A percentile compares a stretch with the other conserved stretches of the same genome.
phyloP scores from a whole-genome alignment of 2,797 vertebrate genomes.

The Menidia menidia region DNA sequence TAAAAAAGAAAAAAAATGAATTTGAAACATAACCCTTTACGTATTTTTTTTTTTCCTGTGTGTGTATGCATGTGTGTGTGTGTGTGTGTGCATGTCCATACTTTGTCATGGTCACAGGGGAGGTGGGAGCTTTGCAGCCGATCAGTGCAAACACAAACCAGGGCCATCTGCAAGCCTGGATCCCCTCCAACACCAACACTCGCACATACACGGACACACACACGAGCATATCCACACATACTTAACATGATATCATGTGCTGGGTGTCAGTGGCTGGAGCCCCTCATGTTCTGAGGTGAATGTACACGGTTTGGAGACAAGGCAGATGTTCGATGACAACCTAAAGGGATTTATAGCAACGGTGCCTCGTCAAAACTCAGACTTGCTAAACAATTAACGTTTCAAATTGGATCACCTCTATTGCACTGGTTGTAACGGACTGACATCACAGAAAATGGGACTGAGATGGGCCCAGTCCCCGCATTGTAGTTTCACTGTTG shows the following conservation, averaged over 20 bases:
- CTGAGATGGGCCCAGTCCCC: constrained; percentile 31
- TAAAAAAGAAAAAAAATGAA: background rate
- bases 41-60: constrained; percentile 17
- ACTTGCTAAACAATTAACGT: constrained; percentile 18
- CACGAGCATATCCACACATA: constrained; percentile 32
- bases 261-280: constrained; percentile 71
- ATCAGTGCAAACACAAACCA: constrained; percentile 80
- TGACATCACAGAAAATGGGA: constrained; percentile 36
- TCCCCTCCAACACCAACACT: constrained; percentile 76
- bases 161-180: constrained; percentile 81
- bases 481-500: constrained; percentile 52
- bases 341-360: constrained; percentile 33
- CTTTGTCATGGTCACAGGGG: constrained; percentile 73
- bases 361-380: constrained; percentile 14
- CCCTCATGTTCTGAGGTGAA: constrained; percentile 69
- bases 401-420: constrained; percentile 18
- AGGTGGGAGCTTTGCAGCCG: constrained; percentile 70
- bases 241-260: constrained; percentile 67
- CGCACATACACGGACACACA: constrained; percentile 21
- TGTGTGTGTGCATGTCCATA: constrained; percentile 18
- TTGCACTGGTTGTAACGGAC: constrained; percentile 24
- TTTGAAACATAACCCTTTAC: constrained; percentile 28
- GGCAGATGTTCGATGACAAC: constrained; percentile 64
- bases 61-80: background rate
- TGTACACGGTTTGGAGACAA: constrained; percentile 43